Percentiles rank a stretch among this genome's conserved stretches.
Conservation (phyloP, 2,797 vertebrate species). For the Vultur gryphus region DNA sequence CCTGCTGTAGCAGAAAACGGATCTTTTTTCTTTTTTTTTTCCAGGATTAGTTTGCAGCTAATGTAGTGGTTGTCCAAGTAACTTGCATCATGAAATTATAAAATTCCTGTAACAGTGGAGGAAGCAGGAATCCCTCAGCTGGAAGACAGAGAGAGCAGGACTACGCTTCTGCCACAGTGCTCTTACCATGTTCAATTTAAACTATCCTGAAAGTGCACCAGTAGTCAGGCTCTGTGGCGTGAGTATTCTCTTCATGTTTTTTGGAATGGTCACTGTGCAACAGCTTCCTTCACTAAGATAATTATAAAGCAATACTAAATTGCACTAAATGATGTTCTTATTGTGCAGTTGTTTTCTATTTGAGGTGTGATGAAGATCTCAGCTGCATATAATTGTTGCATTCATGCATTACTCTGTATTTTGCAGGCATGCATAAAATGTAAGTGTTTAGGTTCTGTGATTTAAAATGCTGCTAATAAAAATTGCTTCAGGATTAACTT, state of each 20-base stretch:
- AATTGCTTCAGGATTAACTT: neutral
- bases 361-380: neutral
- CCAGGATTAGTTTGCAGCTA: neutral
- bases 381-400: neutral
- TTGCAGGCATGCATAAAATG: neutral
- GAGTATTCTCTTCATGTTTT: neutral
- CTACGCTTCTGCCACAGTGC: neutral
- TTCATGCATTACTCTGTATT: neutral
- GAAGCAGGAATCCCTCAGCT: neutral
- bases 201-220: neutral
- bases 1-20: neutral
- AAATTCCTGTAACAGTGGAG: neutral
- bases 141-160: neutral
- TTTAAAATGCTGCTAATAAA: neutral
- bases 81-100: neutral
- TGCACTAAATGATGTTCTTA: neutral
- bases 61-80: neutral
- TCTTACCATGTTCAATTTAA: neutral
- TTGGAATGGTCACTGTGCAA: neutral
- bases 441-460: neutral
- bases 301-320: neutral
- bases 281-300: neutral
- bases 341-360: neutral
- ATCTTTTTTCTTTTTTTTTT: accelerated
- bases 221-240: neutral